Conservation (phyloP, 2,113 vertebrate species). For the Phyllostomus discolor region DNA sequence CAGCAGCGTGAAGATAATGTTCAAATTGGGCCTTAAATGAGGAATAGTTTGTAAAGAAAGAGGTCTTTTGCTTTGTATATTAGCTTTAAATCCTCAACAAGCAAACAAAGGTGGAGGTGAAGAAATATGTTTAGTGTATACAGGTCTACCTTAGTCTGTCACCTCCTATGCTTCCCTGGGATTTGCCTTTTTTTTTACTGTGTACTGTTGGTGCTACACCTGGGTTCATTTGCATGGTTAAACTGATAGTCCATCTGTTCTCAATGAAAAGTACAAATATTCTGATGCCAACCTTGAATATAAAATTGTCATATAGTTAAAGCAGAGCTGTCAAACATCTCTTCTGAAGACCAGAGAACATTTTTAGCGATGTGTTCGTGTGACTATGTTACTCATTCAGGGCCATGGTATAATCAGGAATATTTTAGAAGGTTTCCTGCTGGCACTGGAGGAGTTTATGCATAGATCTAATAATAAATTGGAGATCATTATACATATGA, state of each 20-base stretch:
- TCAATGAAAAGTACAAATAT: slow-evolving; percentile 34
- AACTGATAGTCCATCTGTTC: slow-evolving; percentile 43
- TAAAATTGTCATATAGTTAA: slow-evolving; percentile 21
- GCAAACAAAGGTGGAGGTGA: background rate
- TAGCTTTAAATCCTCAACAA: background rate
- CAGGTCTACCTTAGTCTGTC: background rate
- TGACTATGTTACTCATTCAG: background rate
- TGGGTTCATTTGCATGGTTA: slow-evolving; percentile 12
- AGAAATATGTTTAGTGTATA: background rate
- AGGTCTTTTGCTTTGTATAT: background rate
- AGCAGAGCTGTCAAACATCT: slow-evolving; percentile 31
- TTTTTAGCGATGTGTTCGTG: background rate
- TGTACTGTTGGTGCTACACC: background rate
- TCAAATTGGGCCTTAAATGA: background rate
- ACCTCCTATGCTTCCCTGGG: background rate
- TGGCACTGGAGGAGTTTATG: background rate
- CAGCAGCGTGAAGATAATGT: background rate
- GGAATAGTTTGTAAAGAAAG: background rate
- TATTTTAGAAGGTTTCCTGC: background rate
- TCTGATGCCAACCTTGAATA: slow-evolving; percentile 28
- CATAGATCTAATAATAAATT: background rate
- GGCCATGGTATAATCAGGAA: background rate
- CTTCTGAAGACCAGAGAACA: background rate
- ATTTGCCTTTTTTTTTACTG: background rate
- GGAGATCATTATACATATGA: background rate